Conservation (phyloP, 2,113 vertebrate species). For the Empidonax alnorum region DNA sequence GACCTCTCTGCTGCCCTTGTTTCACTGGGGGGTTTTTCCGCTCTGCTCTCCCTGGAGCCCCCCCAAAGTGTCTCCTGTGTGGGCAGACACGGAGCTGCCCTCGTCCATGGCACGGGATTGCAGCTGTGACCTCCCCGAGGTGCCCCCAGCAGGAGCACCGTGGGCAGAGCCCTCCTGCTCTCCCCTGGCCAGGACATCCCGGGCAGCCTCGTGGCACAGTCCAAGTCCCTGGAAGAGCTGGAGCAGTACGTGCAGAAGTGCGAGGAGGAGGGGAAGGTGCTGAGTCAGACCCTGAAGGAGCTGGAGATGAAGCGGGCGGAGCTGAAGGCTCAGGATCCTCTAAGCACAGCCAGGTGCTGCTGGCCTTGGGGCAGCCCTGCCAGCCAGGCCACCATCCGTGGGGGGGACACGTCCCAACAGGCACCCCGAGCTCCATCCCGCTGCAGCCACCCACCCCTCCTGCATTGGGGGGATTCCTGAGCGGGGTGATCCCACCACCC, state of each 20-base stretch:
- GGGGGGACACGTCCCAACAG: accelerated
- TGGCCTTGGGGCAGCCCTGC: accelerated
- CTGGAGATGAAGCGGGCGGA: neutral
- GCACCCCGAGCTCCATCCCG: neutral
- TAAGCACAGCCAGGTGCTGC: neutral
- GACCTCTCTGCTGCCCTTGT: neutral
- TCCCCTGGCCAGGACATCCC: neutral
- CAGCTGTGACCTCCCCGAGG: accelerated
- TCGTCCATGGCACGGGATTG: neutral
- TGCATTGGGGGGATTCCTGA: accelerated
- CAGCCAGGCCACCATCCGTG: neutral
- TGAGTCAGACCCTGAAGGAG: neutral
- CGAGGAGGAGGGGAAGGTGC: neutral
- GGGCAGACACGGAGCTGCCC: neutral
- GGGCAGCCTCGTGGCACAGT: neutral
- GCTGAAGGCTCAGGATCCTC: neutral
- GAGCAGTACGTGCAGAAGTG: neutral
- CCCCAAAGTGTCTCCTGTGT: neutral
- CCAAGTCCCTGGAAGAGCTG: neutral
- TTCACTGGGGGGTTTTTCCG: neutral
- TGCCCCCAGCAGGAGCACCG: neutral
- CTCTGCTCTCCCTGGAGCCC: neutral
- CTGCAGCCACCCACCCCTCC: neutral
- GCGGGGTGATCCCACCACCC: neutral
- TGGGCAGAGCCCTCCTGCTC: neutral